phyloP scores from a whole-genome alignment of 2,888 invertebrate species.

The Disparrhopalites patrizii region DNA sequence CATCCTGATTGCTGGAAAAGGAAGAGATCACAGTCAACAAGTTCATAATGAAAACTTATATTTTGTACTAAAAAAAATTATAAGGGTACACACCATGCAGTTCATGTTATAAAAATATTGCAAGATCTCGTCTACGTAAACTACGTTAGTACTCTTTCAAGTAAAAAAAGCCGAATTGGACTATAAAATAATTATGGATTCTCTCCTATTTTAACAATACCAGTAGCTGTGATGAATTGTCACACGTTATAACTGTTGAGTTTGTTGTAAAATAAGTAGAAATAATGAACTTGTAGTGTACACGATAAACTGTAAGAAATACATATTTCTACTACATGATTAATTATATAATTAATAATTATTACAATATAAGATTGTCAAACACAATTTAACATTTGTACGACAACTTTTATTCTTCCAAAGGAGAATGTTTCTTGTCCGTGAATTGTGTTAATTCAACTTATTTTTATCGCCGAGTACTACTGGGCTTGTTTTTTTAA shows the following conservation, averaged over 20 bases:
- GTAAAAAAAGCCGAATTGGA: too few species aligned
- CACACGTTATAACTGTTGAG: slow-evolving; percentile 6
- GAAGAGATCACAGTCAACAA: slow-evolving; percentile 52
- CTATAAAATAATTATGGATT: neutral
- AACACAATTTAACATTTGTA: too few species aligned
- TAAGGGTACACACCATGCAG: slow-evolving; percentile 1
- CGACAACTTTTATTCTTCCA: too few species aligned
- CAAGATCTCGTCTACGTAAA: neutral
- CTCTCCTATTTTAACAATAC: too few species aligned
- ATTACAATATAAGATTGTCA: too few species aligned
- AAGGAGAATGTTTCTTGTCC: too few species aligned
- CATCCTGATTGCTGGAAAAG: slow-evolving; percentile 58
- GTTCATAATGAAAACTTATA: slow-evolving; percentile 36
- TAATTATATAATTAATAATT: too few species aligned
- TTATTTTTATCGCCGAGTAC: too few species aligned
- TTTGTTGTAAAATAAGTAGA: neutral
- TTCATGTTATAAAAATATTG: slow-evolving; percentile 4
- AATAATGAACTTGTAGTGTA: neutral
- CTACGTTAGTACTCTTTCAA: neutral
- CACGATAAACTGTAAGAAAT: too few species aligned
- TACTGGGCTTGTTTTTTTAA: too few species aligned
- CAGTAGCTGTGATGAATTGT: slow-evolving; percentile 13
- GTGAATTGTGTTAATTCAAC: too few species aligned
- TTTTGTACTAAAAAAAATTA: slow-evolving; percentile 15
- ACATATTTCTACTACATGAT: too few species aligned